Percentiles rank a stretch among this genome's conserved stretches.
Evolutionary conservation across 1,140 invertebrate genomes (phyloP).

Genomic region (Batillaria attramentaria): DNA sequence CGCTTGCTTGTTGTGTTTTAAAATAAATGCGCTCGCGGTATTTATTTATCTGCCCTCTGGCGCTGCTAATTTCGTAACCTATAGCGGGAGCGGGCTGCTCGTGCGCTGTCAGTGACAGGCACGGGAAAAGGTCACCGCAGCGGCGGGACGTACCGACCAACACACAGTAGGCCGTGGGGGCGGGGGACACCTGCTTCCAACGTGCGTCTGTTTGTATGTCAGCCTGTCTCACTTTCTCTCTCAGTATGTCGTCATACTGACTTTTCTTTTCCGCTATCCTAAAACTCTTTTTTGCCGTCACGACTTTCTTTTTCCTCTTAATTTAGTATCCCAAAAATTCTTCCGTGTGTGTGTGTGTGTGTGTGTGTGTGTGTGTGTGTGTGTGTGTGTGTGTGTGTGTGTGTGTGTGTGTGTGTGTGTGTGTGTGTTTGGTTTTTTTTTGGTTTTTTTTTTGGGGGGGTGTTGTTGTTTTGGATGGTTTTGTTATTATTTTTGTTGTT

Average conservation of each 20-base stretch:
- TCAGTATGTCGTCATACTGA: background rate
- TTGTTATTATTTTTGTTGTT: too few species aligned
- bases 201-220: background rate
- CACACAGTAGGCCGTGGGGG: background rate
- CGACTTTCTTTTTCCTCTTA: background rate
- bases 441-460: too few species aligned
- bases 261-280: background rate
- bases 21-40: conserved; percentile 8
- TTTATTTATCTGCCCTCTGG: conserved; percentile 20
- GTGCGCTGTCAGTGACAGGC: conserved; percentile 10
- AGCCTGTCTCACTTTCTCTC: background rate
- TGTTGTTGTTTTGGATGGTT: too few species aligned
- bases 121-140: background rate
- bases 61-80: conserved; percentile 27
- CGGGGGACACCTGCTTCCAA: conserved; percentile 6
- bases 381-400: too few species aligned
- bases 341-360: too few species aligned
- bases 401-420: too few species aligned
- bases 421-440: too few species aligned
- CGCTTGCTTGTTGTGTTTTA: conserved; percentile 10
- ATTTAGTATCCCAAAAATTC: too few species aligned
- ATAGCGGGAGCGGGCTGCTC: background rate
- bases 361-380: too few species aligned
- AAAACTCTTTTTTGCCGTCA: background rate
- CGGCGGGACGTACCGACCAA: background rate